Base-by-base conservation (phyloP, 2,113 vertebrate species). In the Melanocharis versteri region DNA sequence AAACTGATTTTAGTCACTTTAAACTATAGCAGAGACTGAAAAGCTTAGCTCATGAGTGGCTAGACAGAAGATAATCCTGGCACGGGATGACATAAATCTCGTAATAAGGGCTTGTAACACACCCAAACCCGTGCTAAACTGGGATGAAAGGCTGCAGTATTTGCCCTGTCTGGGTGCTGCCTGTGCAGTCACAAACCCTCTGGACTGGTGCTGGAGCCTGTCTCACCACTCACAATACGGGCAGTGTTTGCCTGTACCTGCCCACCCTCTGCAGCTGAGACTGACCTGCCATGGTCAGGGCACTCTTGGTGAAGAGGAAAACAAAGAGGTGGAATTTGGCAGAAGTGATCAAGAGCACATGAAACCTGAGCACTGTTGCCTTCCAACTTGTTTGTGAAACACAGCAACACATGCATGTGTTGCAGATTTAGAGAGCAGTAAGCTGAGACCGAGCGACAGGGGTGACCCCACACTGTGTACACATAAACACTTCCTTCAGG, bases 151-250 rank as follows among this genome's bases (percentile, higher is more conserved):
- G 35, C 66, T 64, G 50, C n/a, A 51, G 27, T 18, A 40, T 57
- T 48, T 73, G 22, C 54, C 30, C 47, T 1, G 2, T 33, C 31
- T 40, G 37, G 53, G 54, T 8, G 56, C 56, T 79, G 61, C 51
- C 60, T 39, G 56, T 54, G 60, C 56, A 62, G 22, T 9, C 51
- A 23, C 47, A 62, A 33, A 45, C 20, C 30, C 9, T 14, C 42
- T 11, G 56, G 42, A 1, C 18, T 22, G 23, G 37, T 2, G 5
- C 13, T 30, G 64, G n/a, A 24, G n/a, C 33, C 61, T 48, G 57
- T 40, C 48, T 40, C 42, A 27, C 15, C 2, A 5, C 39, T 44
- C 0, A 0, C 47, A 24, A 2, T 1, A 11, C 0, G 0, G 39
- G 47, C 75, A 44, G 61, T 11, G n/a, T 26, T n/a, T 69, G 53